Evolutionary conservation across 2,888 invertebrate species (phyloP), one percentile per base, ranked within the genome.

Genomic region (Cantharis lateralis): DNA sequence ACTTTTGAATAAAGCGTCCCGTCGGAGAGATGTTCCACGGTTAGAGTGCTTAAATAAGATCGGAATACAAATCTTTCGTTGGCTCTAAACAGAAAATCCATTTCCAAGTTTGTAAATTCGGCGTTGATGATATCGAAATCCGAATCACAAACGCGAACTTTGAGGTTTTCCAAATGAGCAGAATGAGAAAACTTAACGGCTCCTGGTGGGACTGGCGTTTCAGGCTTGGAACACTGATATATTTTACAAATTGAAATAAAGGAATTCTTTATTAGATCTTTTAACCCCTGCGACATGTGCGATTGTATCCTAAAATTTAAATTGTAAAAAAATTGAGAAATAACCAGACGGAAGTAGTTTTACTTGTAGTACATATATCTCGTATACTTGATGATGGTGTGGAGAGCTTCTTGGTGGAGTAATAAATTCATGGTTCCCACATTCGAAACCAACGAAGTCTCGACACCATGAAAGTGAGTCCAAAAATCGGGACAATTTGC

Each of bases 401-500:
- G 90, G 75, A 95, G 89, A 0, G 95, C 94, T 72, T 93, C 93
- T 76, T 94, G 92, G 85, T 95, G 95, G 70, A 95, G 90, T 48
- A 93, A 89, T n/a, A 95, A 83, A 64, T 92, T 88, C 4, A 93
- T 83, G 26, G 90, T 89, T 62, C 91, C 92, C 70, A 94, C 88
- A 85, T 95, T 94, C 0, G 94, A 89, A 63, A 95, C 93, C 70
- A 95, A 86, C 0, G 94, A 93, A 79, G 94, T 94, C 86, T 95
- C 95, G 63, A 95, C 94, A 83, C 92, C 94, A 85, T 94, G 94
- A 86, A 95, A 96, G 84, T 94, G 93, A 0, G 92, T 91, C 84
- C 93, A 92, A 88, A 95, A 96, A 86, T 96, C 96, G 0, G 95
- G 95, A 86, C 96, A 96, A 83, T 93, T 92, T 0, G 95, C 93